Percentiles rank a stretch among this genome's conserved stretches.
These are phyloP conservation scores for mouse (Mus musculus) DNA, from an alignment of 2,113 vertebrate genomes.

Conservation along the genomic window DNA sequence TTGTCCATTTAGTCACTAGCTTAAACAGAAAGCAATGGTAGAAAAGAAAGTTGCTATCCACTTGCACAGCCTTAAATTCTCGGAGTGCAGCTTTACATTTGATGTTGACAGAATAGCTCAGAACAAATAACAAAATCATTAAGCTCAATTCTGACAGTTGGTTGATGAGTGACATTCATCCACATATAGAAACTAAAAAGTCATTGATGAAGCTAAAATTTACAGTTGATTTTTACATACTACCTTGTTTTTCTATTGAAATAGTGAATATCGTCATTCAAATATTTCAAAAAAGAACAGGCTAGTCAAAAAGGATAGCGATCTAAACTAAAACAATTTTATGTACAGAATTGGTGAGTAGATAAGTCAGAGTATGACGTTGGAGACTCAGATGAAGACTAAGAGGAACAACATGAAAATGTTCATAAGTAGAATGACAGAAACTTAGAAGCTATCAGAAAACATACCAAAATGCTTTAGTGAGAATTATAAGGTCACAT, in stretches of 20 bases:
- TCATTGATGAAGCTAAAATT: not conserved
- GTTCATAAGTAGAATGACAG: not conserved
- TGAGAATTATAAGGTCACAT: slow-evolving; percentile 27
- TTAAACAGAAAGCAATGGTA: slow-evolving; percentile 32
- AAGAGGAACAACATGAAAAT: slow-evolving; percentile 26
- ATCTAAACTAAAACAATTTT: slow-evolving; percentile 8
- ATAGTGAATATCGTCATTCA: not conserved
- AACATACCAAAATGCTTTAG: not conserved
- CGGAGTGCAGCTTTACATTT: slow-evolving; percentile 21
- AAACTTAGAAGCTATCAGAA: not conserved
- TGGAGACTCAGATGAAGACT: not conserved
- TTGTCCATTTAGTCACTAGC: slow-evolving; percentile 48
- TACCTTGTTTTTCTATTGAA: slow-evolving; percentile 35
- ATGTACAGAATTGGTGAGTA: not conserved
- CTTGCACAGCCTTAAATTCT: not conserved
- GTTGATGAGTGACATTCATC: not conserved
- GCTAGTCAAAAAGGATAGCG: not conserved
- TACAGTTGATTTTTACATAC: not conserved
- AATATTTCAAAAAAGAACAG: slow-evolving; percentile 1
- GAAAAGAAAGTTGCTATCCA: slow-evolving; percentile 45
- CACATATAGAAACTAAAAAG: not conserved
- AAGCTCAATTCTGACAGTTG: not conserved
- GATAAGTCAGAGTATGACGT: not conserved
- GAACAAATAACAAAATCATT: not conserved
- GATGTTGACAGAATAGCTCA: not conserved